phyloP scores from a whole-genome alignment of 2,113 vertebrate species.

The Cromileptes altivelis region DNA sequence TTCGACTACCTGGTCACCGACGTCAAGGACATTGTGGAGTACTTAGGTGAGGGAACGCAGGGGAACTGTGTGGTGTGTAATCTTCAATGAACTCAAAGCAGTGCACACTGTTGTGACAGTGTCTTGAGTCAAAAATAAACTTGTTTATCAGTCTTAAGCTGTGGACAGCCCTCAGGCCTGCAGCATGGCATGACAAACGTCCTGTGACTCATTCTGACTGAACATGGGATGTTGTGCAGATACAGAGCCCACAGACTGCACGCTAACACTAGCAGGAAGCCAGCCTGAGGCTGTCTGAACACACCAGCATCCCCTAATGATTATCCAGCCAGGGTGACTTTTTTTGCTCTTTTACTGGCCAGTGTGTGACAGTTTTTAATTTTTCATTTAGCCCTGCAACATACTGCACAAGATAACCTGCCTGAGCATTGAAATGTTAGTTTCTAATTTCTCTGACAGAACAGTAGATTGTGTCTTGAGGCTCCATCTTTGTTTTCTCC shows the following conservation, averaged over 20 bases:
- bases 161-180: slow-evolving; percentile 45
- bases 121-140: slow-evolving; percentile 60
- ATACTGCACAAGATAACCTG: not conserved
- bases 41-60: slow-evolving; percentile 88
- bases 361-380: not conserved
- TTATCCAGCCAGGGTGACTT: slow-evolving; percentile 28
- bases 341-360: slow-evolving; percentile 13
- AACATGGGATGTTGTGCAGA: slow-evolving; percentile 42
- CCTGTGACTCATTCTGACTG: slow-evolving; percentile 68
- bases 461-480: not conserved
- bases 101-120: slow-evolving; percentile 7
- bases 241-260: slow-evolving; percentile 23
- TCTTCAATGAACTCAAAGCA: not conserved
- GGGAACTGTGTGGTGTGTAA: not conserved
- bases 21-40: slow-evolving; percentile 97
- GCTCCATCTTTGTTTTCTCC: not conserved
- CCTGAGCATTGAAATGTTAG: slow-evolving; percentile 10
- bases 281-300: slow-evolving; percentile 32
- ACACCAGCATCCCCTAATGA: slow-evolving; percentile 29
- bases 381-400: not conserved
- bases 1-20: slow-evolving; percentile 94
- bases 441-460: not conserved
- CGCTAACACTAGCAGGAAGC: slow-evolving; percentile 43
- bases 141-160: slow-evolving; percentile 44
- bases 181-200: slow-evolving; percentile 54